Evolutionary conservation across 2,797 vertebrate genomes (phyloP).

Genomic region (Echeneis naucrates): DNA sequence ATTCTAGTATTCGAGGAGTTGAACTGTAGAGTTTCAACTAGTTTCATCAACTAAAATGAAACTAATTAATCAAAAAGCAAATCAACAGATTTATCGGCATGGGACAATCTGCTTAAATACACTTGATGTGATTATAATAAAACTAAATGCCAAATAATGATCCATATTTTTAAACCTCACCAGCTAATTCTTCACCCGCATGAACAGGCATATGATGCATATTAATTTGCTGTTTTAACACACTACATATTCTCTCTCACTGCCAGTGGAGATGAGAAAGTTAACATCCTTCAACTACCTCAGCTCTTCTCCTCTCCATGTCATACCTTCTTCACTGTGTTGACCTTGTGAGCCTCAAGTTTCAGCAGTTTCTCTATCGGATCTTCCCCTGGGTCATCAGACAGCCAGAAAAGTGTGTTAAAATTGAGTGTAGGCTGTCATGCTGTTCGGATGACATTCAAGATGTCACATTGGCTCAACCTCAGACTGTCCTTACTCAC

Average conservation of each 20-base stretch:
- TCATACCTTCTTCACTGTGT: slow-evolving; percentile 90
- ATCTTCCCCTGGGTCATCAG: slow-evolving; percentile 79
- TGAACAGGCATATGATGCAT: not conserved
- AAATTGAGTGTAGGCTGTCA: slow-evolving; percentile 26
- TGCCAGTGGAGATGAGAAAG: not conserved
- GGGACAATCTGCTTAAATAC: not conserved
- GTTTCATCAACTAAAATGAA: not conserved
- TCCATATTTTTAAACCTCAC: not conserved
- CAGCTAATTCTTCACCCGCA: not conserved
- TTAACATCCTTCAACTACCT: slow-evolving; percentile 23
- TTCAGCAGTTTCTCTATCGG: slow-evolving; percentile 91
- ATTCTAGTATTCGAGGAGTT: not conserved
- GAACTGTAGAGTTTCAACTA: too few relatives aligned
- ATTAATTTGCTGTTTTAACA: slow-evolving; percentile 19
- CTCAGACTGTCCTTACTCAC: slow-evolving; percentile 72
- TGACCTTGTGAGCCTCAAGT: slow-evolving; percentile 88
- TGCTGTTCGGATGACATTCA: slow-evolving; percentile 55
- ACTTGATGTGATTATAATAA: not conserved
- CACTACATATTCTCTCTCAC: slow-evolving; percentile 5
- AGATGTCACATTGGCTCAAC: slow-evolving; percentile 52
- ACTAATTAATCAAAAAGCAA: not conserved
- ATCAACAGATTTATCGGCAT: too few relatives aligned
- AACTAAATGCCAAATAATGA: not conserved
- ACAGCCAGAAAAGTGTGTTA: slow-evolving; percentile 52
- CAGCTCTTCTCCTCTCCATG: slow-evolving; percentile 16